Evolutionary conservation across 2,113 vertebrate species (phyloP), one percentile per base, ranked within the genome.

Genomic region (Chionomys nivalis): DNA sequence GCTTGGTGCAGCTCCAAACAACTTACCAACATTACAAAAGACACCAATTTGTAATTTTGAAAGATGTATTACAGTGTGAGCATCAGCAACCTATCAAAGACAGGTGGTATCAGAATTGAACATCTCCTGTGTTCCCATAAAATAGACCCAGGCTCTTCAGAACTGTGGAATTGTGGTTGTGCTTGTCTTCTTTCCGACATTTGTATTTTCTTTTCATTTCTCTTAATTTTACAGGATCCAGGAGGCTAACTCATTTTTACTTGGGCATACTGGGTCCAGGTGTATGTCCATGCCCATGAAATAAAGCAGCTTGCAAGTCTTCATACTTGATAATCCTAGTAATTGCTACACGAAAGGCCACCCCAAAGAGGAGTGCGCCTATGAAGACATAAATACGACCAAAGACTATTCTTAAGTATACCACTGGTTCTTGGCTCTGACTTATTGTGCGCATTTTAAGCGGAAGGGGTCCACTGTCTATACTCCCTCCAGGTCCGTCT

Each of bases 401-500:
- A 4, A 91, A 47, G 33, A 63, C 0, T 0, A 95, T 0, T 81
- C 66, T 44, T 17, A 96, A 12, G 1, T 73, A 92, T 0, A 42
- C 0, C 12, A 93, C 0, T 0, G 24, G 0, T 0, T 49, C 3
- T 0, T 0, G 0, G 3, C 39, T 91, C 21, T 19, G 73, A 1
- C 0, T 14, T 1, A 93, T 1, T 0, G 0, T 1, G 5, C 12
- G 36, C 3, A 1, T 4, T 23, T 0, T 44, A 6, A 5, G 5
- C 0, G 79, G 89, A 47, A 31, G 82, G 3, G 44, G 31, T 9
- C 96, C 82, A 0, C 91, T 90, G 21, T 94, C 14, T 0, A 3
- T 0, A 36, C 95, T 96, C 9, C 96, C 96, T 0, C 96, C 97
- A 1, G 55, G 70, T 44, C 98, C 98, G 58, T 4, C 9, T 0